Evolutionary conservation across 2,797 vertebrate genomes (phyloP).

Genomic region (Picus viridis): DNA sequence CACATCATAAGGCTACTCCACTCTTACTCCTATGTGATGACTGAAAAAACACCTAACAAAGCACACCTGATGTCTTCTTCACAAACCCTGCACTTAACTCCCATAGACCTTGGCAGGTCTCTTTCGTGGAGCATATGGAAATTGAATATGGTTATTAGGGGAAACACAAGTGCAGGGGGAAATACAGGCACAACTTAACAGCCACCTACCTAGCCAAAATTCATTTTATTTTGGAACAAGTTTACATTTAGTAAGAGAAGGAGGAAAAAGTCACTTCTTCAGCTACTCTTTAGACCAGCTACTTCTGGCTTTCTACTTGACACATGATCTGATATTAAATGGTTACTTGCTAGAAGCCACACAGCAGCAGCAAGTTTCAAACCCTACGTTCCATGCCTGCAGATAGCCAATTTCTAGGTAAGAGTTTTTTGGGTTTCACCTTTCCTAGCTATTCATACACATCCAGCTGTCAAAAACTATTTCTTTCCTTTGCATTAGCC

Average conservation of each 20-base stretch:
- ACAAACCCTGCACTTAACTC: not conserved
- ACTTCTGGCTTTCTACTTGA: not conserved
- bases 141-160: not conserved
- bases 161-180: not conserved
- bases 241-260: not conserved
- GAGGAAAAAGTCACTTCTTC: not conserved
- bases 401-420: not conserved
- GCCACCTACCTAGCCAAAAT: not conserved
- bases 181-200: not conserved
- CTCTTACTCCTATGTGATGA: not conserved
- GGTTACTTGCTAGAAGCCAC: slow-evolving; percentile 30
- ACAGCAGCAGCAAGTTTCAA: slow-evolving; percentile 42
- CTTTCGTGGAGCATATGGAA: not conserved
- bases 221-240: not conserved
- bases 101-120: not conserved
- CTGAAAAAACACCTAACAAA: not conserved
- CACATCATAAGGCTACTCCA: not conserved
- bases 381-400: not conserved
- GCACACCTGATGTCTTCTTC: not conserved
- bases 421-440: not conserved
- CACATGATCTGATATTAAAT: not conserved
- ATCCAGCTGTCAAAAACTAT: not conserved
- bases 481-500: not conserved
- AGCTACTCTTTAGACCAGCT: not conserved
- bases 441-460: not conserved